Percentiles rank a stretch among this genome's conserved stretches.
phyloP scores from a whole-genome alignment of 1,140 invertebrate species.

The Halictus rubicundus region DNA sequence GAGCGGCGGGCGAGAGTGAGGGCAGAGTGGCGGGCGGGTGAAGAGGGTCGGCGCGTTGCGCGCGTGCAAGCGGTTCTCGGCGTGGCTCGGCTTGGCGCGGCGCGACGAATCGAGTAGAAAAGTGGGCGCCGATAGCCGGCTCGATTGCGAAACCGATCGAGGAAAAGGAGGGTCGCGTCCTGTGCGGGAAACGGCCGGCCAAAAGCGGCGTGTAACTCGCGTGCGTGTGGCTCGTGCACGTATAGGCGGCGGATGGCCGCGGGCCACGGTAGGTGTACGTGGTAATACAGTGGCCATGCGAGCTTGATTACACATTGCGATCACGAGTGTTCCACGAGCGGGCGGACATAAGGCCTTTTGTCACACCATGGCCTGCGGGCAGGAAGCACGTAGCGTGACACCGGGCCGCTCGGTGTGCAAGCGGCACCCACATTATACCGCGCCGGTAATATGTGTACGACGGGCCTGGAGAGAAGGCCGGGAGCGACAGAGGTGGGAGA shows the following conservation, averaged over 20 bases:
- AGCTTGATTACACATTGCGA: conserved; percentile 79
- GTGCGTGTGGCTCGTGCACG: conserved; percentile 6
- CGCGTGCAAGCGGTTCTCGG: conserved; percentile 12
- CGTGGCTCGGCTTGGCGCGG: not conserved
- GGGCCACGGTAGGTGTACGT: conserved; percentile 65
- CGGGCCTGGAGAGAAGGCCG: conserved; percentile 13
- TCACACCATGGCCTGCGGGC: conserved; percentile 76
- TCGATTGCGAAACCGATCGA: conserved; percentile 4
- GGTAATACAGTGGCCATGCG: conserved; percentile 73
- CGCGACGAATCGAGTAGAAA: conserved; percentile 43
- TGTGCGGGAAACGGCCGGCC: conserved; percentile 59
- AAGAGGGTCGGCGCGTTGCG: not conserved
- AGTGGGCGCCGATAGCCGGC: conserved; percentile 25
- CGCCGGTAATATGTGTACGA: conserved; percentile 68
- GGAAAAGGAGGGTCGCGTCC: conserved; percentile 43
- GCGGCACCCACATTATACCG: conserved; percentile 73
- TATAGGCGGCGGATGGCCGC: conserved; percentile 44
- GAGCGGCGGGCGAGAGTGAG: no score
- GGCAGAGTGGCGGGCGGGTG: not conserved
- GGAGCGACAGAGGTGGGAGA: not conserved
- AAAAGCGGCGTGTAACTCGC: conserved; percentile 51
- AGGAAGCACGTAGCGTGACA: conserved; percentile 80
- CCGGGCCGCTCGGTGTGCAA: conserved; percentile 64
- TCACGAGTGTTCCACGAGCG: conserved; percentile 77
- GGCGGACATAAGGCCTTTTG: conserved; percentile 77